Conservation (phyloP, 2,888 invertebrate genomes). For the Eristalis arbustorum region DNA sequence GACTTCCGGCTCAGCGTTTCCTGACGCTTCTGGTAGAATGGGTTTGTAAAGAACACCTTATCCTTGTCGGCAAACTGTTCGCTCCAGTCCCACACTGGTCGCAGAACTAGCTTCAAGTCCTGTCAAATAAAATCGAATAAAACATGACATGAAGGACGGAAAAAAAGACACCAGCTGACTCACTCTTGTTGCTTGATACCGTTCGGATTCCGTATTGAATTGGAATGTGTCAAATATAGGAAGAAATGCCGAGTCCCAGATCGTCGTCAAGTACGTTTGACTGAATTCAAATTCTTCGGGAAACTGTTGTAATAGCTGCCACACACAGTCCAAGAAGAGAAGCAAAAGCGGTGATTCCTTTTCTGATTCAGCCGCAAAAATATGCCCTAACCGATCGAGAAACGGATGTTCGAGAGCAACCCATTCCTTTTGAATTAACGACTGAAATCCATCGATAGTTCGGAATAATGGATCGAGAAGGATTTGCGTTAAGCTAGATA, state of each 20-base stretch:
- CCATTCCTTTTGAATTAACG: conserved; percentile 97
- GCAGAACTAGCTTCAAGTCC: conserved; percentile 82
- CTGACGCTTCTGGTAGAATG: conserved; percentile 83
- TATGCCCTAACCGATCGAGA: conserved; percentile 84
- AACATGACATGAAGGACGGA: background rate
- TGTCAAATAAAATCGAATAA: background rate
- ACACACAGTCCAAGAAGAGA: conserved; percentile 95
- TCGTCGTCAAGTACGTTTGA: conserved; percentile 93
- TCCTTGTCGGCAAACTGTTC: conserved; percentile 92
- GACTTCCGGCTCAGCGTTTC: conserved; percentile 75
- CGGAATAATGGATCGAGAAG: conserved; percentile 91
- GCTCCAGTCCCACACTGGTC: conserved; percentile 95
- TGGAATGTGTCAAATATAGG: conserved; percentile 96
- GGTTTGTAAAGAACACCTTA: conserved; percentile 91
- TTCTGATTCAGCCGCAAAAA: conserved; percentile 80
- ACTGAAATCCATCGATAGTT: conserved; percentile 92
- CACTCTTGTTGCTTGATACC: conserved; percentile 83
- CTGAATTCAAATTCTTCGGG: conserved; percentile 95
- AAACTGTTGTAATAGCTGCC: conserved; percentile 94
- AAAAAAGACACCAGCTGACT: conserved; percentile 73
- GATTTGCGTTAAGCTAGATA: conserved; percentile 93
- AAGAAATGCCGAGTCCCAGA: conserved; percentile 94
- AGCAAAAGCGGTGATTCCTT: conserved; percentile 92
- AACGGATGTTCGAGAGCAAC: conserved; percentile 95
- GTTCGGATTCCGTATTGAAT: conserved; percentile 91